Evolutionary conservation across 2,888 invertebrate species (phyloP).

Genomic region (Tortrix viridana): DNA sequence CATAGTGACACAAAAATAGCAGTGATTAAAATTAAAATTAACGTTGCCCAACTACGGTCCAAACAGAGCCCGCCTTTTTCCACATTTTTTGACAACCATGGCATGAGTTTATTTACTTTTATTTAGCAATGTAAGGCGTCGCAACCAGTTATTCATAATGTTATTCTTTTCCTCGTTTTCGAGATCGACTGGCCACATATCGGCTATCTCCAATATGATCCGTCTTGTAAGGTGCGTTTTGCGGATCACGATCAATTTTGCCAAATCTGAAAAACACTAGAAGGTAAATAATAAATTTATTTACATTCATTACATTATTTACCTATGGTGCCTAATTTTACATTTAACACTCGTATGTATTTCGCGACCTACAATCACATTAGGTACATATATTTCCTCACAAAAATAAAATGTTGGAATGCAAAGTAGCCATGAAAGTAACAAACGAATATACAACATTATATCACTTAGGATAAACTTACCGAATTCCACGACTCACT

Average conservation of each 20-base stretch:
- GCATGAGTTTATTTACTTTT: slow-evolving; percentile 12
- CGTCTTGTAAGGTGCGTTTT: slow-evolving; percentile 40
- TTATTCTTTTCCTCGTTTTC: slow-evolving; percentile 33
- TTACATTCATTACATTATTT: too few relatives aligned
- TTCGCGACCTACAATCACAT: not conserved
- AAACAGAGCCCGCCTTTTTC: too few relatives aligned
- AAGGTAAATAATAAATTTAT: too few relatives aligned
- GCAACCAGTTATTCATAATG: slow-evolving; percentile 36
- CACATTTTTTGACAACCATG: not conserved
- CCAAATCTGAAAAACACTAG: slow-evolving; percentile 41
- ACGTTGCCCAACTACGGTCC: too few relatives aligned
- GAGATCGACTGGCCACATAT: slow-evolving; percentile 42
- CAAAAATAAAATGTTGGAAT: not conserved
- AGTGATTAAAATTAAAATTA: too few relatives aligned
- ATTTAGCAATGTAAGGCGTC: not conserved
- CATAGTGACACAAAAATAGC: too few relatives aligned
- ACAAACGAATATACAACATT: too few relatives aligned
- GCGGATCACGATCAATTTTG: slow-evolving; percentile 42
- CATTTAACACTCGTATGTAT: not conserved
- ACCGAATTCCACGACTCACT: too few relatives aligned
- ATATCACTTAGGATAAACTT: too few relatives aligned
- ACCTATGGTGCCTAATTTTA: too few relatives aligned
- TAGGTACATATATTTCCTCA: not conserved
- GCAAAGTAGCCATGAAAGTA: too few relatives aligned
- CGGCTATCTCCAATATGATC: slow-evolving; percentile 43